A percentile compares a stretch with the other conserved stretches of the same genome.
Evolutionary conservation across 1,140 invertebrate species (phyloP).

Genomic region (Sinella curviseta): DNA sequence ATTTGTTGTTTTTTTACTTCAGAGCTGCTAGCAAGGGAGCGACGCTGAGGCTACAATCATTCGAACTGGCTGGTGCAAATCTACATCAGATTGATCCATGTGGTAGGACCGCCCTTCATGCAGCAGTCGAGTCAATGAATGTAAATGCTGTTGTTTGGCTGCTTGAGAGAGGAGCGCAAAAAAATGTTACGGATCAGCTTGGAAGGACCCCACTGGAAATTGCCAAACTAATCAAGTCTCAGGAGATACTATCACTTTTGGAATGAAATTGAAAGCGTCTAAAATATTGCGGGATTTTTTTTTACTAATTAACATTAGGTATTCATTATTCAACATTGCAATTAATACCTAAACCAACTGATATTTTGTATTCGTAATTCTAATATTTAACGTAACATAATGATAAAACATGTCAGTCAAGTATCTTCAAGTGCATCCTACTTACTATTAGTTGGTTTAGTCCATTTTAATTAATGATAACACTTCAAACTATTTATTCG

Average conservation of each 20-base stretch:
- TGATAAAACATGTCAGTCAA: no score
- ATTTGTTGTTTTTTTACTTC: constrained; percentile 30
- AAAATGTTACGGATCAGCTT: constrained; percentile 54
- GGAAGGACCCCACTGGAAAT: constrained; percentile 59
- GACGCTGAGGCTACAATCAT: constrained; percentile 61
- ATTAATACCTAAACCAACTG: no score
- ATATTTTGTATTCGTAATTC: no score
- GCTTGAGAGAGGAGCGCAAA: constrained; percentile 55
- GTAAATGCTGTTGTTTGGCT: constrained; percentile 55
- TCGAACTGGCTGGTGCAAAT: constrained; percentile 64
- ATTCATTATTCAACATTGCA: no score
- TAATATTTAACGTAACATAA: no score
- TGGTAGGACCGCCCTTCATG: constrained; percentile 65
- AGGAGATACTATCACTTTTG: constrained; percentile 49
- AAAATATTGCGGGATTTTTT: no score
- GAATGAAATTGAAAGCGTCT: no score
- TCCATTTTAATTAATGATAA: no score
- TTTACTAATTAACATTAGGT: no score
- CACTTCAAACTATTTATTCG: no score
- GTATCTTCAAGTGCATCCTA: no score
- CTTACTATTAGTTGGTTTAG: no score
- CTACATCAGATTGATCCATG: constrained; percentile 62
- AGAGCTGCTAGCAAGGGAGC: constrained; percentile 63
- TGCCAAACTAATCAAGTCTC: constrained; percentile 53
- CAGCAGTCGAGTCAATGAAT: constrained; percentile 59